These are phyloP conservation scores for Myotis yumanensis DNA, from an alignment of 2,113 vertebrate species.

Conservation along the genomic window DNA sequence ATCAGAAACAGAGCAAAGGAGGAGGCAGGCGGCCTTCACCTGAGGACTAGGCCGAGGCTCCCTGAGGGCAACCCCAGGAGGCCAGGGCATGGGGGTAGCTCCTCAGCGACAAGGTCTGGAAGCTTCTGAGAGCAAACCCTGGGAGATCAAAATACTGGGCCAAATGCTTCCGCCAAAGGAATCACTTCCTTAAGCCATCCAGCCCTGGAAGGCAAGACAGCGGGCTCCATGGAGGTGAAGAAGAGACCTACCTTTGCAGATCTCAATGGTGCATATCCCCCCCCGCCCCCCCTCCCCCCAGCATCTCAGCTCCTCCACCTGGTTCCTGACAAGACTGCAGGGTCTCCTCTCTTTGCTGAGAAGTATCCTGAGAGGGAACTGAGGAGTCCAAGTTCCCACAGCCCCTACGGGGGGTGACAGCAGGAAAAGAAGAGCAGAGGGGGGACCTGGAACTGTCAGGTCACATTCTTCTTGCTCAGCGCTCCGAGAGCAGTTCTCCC, in stretches of 20 bases:
- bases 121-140: background rate
- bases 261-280: background rate
- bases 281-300: accelerated
- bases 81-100: too few relatives aligned
- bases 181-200: background rate
- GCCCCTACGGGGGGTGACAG: background rate
- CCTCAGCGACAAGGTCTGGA: background rate
- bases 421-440: background rate
- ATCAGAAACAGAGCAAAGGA: background rate
- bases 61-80: background rate
- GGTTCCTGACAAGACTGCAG: background rate
- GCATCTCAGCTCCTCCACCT: background rate
- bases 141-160: background rate
- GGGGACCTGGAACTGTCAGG: background rate
- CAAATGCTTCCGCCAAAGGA: background rate
- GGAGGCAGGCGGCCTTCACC: background rate
- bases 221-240: accelerated
- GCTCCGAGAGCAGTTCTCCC: background rate
- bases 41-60: background rate
- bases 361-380: background rate
- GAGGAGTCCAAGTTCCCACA: background rate
- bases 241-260: background rate
- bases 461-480: background rate
- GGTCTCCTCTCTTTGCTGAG: background rate
- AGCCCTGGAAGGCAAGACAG: background rate